Evolutionary conservation across 1,140 invertebrate species (phyloP), one percentile per base, ranked within the genome.

Genomic region (Pomacea maculata): DNA sequence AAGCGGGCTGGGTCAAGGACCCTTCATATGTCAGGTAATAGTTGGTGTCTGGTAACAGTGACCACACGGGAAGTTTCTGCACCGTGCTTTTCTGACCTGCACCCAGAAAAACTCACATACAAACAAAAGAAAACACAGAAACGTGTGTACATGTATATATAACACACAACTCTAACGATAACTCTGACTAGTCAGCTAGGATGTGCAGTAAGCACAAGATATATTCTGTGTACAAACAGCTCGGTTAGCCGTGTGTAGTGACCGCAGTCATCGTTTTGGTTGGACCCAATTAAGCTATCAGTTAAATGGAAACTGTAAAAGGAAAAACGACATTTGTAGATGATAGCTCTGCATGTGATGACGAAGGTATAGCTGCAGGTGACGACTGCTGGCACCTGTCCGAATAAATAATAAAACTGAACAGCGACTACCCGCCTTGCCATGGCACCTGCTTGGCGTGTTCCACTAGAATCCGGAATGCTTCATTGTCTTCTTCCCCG

Each of bases 21-120:
- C 91, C 91, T 72, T 92, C 90, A 78, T 92, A 92, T 0, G 91
- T 92, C 63, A 92, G 87, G 78, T 89, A 91, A 63, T 88, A 84
- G 14, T 84, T 73, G 17, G 89, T 90, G 15, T 84, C 78, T 15
- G 90, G 89, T 52, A 91, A 79, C 6, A 91, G 78, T 10, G 82
- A 83, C 29, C 83, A 80, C 10, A 90, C 34, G 0, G 84, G 78
- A n/a, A 91, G 67, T 10, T 83, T 81, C 19, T 72, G 78, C 54
- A 90, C 72, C 14, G 82, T 68, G 0, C 80, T 83, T 45, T 82
- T 81, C 29, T 87, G 75, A 73, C 85, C 88, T 90, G 80, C 10
- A 68, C 68, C 1, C 75, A 70, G 6, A 70, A 21, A 70, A 34
- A 21, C 11, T 1, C 1, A 8, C 21, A 70, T n/a, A 70, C 67